phyloP scores from a whole-genome alignment of 2,888 invertebrate species.

The Scaptomyza flava region DNA sequence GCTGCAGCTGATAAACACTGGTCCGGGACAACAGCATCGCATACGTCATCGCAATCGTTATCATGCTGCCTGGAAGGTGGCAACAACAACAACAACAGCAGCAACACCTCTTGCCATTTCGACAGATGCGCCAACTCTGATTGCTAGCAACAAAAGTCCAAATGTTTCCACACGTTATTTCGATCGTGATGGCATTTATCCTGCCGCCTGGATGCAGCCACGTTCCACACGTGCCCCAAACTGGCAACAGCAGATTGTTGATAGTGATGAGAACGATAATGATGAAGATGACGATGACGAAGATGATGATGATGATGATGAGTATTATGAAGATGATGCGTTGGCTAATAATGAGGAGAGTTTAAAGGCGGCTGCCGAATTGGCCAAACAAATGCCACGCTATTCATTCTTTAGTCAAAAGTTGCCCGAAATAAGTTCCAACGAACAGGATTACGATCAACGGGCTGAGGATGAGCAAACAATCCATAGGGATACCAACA shows the following conservation, averaged over 20 bases:
- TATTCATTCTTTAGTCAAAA: constrained; percentile 69
- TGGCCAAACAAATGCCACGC: constrained; percentile 68
- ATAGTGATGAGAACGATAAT: constrained; percentile 54
- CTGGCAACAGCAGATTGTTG: constrained; percentile 56
- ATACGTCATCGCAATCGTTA: constrained; percentile 82
- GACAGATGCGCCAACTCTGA: constrained; percentile 33
- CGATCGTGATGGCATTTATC: constrained; percentile 81
- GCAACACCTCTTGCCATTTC: constrained; percentile 2
- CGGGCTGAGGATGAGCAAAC: constrained; percentile 4
- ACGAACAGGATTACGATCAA: constrained; percentile 57
- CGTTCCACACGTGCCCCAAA: constrained; percentile 73
- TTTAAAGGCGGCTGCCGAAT: constrained; percentile 38
- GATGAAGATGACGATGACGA: constrained; percentile 61
- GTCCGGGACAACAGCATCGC: constrained; percentile 73
- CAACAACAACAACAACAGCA: constrained; percentile 23
- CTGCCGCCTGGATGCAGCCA: constrained; percentile 57
- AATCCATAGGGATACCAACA: constrained; percentile 14
- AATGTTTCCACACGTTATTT: constrained; percentile 70
- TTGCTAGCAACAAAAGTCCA: constrained; percentile 4
- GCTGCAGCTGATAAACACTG: constrained; percentile 27
- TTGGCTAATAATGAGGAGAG: constrained; percentile 53
- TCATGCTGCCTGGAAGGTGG: constrained; percentile 77
- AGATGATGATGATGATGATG: constrained; percentile 47
- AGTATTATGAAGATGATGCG: constrained; percentile 46
- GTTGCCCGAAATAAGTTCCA: constrained; percentile 41